Evolutionary conservation across 2,797 vertebrate genomes (phyloP).

Genomic region (Epinephelus malabaricus): DNA sequence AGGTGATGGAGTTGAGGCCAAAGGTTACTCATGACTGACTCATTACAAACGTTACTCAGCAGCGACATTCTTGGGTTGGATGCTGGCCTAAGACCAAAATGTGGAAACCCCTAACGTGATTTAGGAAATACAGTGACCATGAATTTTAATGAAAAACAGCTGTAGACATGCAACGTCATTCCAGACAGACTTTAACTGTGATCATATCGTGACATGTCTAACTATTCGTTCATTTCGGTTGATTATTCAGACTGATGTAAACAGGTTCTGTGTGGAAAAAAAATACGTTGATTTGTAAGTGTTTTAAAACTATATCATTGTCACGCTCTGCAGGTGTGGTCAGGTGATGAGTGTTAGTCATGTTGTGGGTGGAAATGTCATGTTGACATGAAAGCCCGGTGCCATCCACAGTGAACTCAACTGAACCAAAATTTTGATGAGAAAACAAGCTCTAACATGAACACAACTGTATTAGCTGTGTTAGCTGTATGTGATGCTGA

Average conservation of each 20-base stretch:
- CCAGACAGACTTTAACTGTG: background rate
- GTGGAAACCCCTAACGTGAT: conserved; percentile 34
- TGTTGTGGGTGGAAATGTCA: conserved; percentile 15
- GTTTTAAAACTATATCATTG: conserved; percentile 32
- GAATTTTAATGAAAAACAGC: conserved; percentile 17
- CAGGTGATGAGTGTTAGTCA: conserved; percentile 59
- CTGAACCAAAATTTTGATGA: background rate
- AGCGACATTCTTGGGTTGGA: conserved; percentile 24
- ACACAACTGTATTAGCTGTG: background rate
- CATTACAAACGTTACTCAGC: conserved; percentile 41
- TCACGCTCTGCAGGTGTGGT: conserved; percentile 39
- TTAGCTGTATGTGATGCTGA: background rate
- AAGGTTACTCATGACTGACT: conserved; percentile 38
- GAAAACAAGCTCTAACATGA: conserved; percentile 46
- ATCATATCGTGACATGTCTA: background rate
- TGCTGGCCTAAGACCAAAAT: conserved; percentile 4
- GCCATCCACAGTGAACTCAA: conserved; percentile 18
- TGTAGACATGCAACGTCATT: background rate
- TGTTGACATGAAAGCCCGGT: conserved; percentile 7
- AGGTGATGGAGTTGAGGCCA: background rate
- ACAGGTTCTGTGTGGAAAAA: conserved; percentile 14
- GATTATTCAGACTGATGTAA: background rate
- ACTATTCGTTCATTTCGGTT: background rate
- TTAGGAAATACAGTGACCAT: conserved; percentile 15
- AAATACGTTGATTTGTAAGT: background rate